Base-by-base conservation (phyloP, 2,888 invertebrate genomes). In the Octodonta nipae region DNA sequence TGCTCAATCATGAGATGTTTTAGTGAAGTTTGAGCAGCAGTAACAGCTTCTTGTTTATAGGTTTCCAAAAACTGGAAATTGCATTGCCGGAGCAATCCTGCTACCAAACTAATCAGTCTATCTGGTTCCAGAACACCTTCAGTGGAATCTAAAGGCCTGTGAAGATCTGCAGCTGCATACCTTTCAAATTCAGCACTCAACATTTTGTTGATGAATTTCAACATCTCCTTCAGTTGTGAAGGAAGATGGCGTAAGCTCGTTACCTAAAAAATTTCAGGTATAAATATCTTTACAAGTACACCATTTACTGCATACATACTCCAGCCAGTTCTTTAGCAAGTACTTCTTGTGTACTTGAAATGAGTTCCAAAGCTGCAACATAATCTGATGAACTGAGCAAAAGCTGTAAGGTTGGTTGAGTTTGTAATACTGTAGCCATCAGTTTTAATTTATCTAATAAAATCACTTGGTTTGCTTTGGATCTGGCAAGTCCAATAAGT, bases 351-450 rank as follows among this genome's bases (percentile, higher is more conserved):
- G 96, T 93, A 12, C 92, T 92, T 43, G 86, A 79, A 46, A 98
- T 98, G 38, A 98, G 72, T 64, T 98, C 96, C 38, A 98, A 67
- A 1, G 96, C 96, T 24, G 89, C 93, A 20, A 93, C 92, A 69
- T 92, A 98, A 63, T 98, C 96, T 40, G 88, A 89, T 6, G 89
- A 89, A 39, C 92, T 88, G 26, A 98, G 67, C 29, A 96, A 66
- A 33, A 92, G 69, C 59, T 98, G 98, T 51, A 98, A 83, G 62
- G 91, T 95, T 1, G 93, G 88, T 59, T 98, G 98, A 11, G 96
- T 95, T 66, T 98, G 95, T 59, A 93, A 83, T 5, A 96, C 91
- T 3, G 91, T 92, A 5, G 84, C 78, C 81, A 96, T 93, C 35
- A 93, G 64, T 55, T 87, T 87, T 27, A 95, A 63, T 49, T 82